Evolutionary conservation across 2,797 vertebrate genomes (phyloP), one percentile per base, ranked within the genome.

Genomic region (Pangasius djambal): DNA sequence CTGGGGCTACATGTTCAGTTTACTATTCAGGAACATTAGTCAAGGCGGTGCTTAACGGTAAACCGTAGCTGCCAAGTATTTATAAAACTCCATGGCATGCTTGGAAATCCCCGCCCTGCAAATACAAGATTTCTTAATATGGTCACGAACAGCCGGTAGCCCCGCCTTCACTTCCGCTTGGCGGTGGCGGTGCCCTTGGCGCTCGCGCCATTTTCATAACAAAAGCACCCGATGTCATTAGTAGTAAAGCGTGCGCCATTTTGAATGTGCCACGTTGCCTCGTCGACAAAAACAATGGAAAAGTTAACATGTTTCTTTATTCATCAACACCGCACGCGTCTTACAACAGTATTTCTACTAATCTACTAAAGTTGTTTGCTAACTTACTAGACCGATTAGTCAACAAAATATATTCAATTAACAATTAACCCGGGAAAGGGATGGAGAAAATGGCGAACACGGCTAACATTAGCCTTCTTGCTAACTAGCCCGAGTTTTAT

Each of bases 261-360:
- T 97, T 96, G 95, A 90, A 88, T 91, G 75, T 94, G 96, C 96
- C 96, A 97, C 96, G 96, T 96, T 96, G 96, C 91, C 94, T 89
- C 22, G n/a, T 88, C 79, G 31, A 78, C 72, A 34, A 67, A 77
- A 69, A 10, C 16, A 22, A 22, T 4, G 18, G 1, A 5, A 4
- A 69, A 18, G 4, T 10, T 67, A 2, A 1, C 16, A 1, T 20
- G 16, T 28, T 9, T 16, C 1, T 44, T 83, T 48, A 28, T 4
- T 20, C 10, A 7, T 0, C 57, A n/a, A 6, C n/a, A 57, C 1
- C 4, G 2, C 2, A 16, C 3, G 3, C 4, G 2, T 15, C 59
- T 65, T 16, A 81, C 1, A 25, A 22, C n/a, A n/a, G 4, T 0
- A 59, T 37, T 31, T n/a, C 13, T 3, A 1, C 0, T n/a, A 5